Conservation (phyloP, 1,140 invertebrate genomes). For the Dermatophagoides farinae region DNA sequence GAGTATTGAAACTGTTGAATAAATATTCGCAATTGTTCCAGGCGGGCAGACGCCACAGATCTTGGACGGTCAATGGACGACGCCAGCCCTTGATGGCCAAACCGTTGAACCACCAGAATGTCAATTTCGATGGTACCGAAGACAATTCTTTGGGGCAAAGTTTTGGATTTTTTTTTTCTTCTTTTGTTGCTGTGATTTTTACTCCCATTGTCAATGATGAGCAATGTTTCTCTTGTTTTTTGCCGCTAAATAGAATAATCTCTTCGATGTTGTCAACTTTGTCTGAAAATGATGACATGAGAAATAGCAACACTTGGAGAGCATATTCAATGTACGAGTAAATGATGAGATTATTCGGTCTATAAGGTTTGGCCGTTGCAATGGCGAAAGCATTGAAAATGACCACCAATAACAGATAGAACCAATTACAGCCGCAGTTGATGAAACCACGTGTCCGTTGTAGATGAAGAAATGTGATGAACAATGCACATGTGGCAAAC, state of each 20-base stretch:
- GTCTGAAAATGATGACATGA: constrained; percentile 6
- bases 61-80: constrained; percentile 50
- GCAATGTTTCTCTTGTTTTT: constrained; percentile 42
- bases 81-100: constrained; percentile 61
- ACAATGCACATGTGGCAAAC: background rate
- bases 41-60: constrained; percentile 75
- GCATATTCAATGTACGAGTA: background rate
- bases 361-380: background rate
- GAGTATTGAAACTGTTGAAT: constrained; percentile 58
- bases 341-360: background rate
- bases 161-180: background rate
- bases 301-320: background rate
- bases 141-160: constrained; percentile 57
- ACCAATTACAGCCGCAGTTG: constrained; percentile 7
- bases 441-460: background rate
- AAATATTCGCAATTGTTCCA: constrained; percentile 57
- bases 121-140: constrained; percentile 68
- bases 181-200: background rate
- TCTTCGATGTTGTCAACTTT: constrained; percentile 38
- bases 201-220: background rate
- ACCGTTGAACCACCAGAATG: constrained; percentile 77
- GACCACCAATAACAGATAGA: constrained; percentile 2
- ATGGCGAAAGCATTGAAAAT: background rate
- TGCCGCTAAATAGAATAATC: constrained; percentile 56
- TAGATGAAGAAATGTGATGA: constrained; percentile 1